Conservation (phyloP, 1,140 invertebrate genomes). For the Proctacanthus coquilletti region DNA sequence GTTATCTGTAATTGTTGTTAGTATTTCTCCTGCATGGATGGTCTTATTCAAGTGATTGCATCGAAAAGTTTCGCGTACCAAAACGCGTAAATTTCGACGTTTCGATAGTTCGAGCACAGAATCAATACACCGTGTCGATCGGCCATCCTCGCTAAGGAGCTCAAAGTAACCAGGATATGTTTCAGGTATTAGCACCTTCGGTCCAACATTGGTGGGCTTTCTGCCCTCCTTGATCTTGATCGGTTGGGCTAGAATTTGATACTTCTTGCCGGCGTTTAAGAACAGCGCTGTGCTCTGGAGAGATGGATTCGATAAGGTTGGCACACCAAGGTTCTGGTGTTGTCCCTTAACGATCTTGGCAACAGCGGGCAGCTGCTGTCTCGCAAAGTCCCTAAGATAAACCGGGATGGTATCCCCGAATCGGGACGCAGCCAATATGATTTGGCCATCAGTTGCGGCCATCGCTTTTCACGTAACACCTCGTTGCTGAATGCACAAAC, state of each 20-base stretch:
- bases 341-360: conserved; percentile 86
- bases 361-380: conserved; percentile 64
- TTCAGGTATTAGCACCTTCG: conserved; percentile 74
- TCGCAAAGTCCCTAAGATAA: conserved; percentile 39
- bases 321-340: conserved; percentile 74
- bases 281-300: conserved; percentile 71
- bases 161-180: conserved; percentile 87
- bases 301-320: conserved; percentile 65
- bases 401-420: conserved; percentile 55
- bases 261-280: conserved; percentile 61
- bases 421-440: conserved; percentile 63
- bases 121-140: conserved; percentile 76
- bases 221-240: conserved; percentile 79
- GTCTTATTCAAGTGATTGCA: conserved; percentile 46
- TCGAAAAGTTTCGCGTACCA: conserved; percentile 61
- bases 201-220: conserved; percentile 52
- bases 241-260: conserved; percentile 77
- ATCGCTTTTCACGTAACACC: no score
- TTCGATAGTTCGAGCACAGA: conserved; percentile 67
- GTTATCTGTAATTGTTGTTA: conserved; percentile 50
- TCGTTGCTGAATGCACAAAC: no score
- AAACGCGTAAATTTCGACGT: conserved; percentile 40
- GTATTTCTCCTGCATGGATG: conserved; percentile 57
- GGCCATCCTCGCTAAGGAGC: conserved; percentile 80
- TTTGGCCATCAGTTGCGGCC: conserved; percentile 73